Evolutionary conservation across 2,797 vertebrate species (phyloP), one percentile per base, ranked within the genome.

Genomic region (Pseudotriccus pelzelni): DNA sequence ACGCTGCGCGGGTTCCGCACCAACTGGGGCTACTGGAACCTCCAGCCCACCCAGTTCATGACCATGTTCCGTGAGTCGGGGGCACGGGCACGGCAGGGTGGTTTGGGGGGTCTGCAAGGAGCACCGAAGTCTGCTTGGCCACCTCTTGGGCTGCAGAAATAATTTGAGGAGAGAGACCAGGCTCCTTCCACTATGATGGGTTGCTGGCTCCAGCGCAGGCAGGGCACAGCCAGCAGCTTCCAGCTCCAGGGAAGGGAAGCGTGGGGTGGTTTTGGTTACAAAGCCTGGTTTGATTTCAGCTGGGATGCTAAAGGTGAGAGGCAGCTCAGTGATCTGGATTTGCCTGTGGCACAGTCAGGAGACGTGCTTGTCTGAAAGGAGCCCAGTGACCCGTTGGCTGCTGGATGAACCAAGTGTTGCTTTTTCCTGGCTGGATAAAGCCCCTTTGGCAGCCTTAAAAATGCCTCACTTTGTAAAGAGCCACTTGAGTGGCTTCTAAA

Each of bases 11-110:
- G 99, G 91, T 99, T 98, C 98, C 98, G 99, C 89, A 99, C 99
- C 95, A 99, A 99, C 98, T 99, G 99, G 99, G 99, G 99, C 90
- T 99, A 99, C 98, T 99, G 99, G 99, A 99, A 99, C 97, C 98
- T 99, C 30, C 98, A 98, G 89, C 97, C 98, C 90, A 98, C 98
- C 92, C 99, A 99, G 98, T 99, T 99, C 98, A 99, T 99, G 99
- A 99, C 99, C 96, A 99, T 99, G 99, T 99, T 99, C 98, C 99
- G 99, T 99, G 97, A 99, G 99, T 98, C 87, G 16, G 67, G 34
- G 10, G 4, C 0, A 0, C 24, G 25, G n/a, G 4, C 37, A 9
- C 0, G 1, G 5, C 1, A 2, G 23, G 66, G 44, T 0, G 2
- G 16, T 10, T 10, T 5, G 0, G 3, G 32, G n/a, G 58, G 52